phyloP scores from a whole-genome alignment of 2,113 vertebrate genomes.

The Elgaria multicarinata region DNA sequence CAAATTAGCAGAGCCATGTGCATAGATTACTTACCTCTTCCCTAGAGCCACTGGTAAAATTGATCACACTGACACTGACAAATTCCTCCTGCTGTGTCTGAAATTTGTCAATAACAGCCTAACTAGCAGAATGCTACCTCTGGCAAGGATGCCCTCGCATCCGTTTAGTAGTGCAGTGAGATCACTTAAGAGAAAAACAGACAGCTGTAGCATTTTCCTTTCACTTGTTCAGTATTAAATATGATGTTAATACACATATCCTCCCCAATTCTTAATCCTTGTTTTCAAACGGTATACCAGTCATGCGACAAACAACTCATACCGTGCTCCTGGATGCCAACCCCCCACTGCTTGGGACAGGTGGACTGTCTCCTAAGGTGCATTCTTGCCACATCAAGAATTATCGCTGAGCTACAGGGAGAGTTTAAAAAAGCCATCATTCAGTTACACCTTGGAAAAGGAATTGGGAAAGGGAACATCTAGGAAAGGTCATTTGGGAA shows the following conservation, averaged over 20 bases:
- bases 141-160: background rate
- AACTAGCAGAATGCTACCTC: background rate
- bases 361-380: background rate
- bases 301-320: background rate
- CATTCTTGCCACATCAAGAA: background rate
- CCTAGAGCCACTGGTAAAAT: background rate
- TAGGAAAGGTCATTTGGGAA: background rate
- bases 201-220: background rate
- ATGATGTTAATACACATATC: background rate
- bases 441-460: background rate
- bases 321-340: background rate
- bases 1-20: background rate
- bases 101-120: fast-evolving
- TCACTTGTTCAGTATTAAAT: background rate
- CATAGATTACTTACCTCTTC: background rate
- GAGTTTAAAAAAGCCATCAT: too few relatives aligned
- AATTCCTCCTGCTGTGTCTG: background rate
- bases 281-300: background rate
- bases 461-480: too few relatives aligned
- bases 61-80: background rate
- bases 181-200: background rate
- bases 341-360: background rate
- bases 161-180: fast-evolving
- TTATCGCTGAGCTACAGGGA: background rate
- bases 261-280: background rate